A percentile compares a stretch with the other conserved stretches of the same genome.
These are phyloP conservation scores for Tenebrio molitor DNA, from an alignment of 1,140 invertebrate species.

Conservation along the genomic window DNA sequence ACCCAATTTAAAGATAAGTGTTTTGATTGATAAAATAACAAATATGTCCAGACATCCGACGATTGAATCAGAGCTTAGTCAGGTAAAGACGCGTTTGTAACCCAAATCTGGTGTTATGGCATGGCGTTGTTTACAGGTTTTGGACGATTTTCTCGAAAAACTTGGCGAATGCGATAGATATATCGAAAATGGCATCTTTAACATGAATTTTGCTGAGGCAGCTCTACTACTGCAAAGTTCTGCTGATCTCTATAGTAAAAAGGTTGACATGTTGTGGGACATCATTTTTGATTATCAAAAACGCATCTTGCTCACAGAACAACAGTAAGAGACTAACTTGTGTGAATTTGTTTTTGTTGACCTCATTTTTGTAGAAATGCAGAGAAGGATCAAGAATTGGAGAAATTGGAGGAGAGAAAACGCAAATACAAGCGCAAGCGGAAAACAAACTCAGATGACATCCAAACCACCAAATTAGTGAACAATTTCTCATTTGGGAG, in stretches of 20 bases:
- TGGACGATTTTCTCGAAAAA: slow-evolving; percentile 56
- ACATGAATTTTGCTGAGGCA: slow-evolving; percentile 63
- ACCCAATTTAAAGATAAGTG: slow-evolving; percentile 23
- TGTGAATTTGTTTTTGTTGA: background rate
- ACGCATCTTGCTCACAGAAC: slow-evolving; percentile 44
- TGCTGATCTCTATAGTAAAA: slow-evolving; percentile 59
- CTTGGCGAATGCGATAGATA: slow-evolving; percentile 53
- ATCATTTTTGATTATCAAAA: slow-evolving; percentile 51
- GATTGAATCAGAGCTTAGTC: slow-evolving; percentile 58
- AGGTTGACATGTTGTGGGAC: slow-evolving; percentile 63
- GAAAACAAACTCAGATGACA: slow-evolving; percentile 29
- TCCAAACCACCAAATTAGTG: slow-evolving; percentile 7
- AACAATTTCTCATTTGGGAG: slow-evolving; percentile 16
- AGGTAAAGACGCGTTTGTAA: slow-evolving; percentile 48
- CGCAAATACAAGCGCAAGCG: slow-evolving; percentile 45
- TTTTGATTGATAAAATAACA: background rate
- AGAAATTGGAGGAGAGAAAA: slow-evolving; percentile 45
- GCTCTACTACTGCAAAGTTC: slow-evolving; percentile 61
- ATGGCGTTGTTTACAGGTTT: slow-evolving; percentile 53
- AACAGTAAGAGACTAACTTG: slow-evolving; percentile 43
- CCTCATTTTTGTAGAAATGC: slow-evolving; percentile 43
- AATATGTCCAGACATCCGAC: slow-evolving; percentile 57
- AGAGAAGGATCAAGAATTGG: slow-evolving; percentile 44
- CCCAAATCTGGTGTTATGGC: background rate
- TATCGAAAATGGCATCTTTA: slow-evolving; percentile 60